Conservation (phyloP, 1,140 invertebrate genomes). For the Coptotermes formosanus region DNA sequence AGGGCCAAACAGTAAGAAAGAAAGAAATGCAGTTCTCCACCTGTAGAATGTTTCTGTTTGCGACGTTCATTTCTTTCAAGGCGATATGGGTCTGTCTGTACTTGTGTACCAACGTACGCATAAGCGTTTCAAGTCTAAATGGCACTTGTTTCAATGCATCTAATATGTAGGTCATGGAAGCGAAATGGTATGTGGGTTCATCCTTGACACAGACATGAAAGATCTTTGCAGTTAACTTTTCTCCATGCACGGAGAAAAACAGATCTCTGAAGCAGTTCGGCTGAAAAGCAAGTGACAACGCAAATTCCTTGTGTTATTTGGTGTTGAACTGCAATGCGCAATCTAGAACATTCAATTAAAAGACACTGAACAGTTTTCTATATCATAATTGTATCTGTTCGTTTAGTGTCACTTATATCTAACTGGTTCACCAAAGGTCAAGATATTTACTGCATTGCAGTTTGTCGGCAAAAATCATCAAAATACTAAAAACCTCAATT, state of each 20-base stretch:
- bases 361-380: not conserved
- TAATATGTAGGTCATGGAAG: not conserved
- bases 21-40: too few species aligned
- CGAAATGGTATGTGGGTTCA: not conserved
- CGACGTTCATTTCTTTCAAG: too few species aligned
- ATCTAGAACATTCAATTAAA: not conserved
- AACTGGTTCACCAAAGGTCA: not conserved
- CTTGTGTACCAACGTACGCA: not conserved
- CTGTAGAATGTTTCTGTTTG: too few species aligned
- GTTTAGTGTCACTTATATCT: not conserved
- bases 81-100: too few species aligned
- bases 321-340: not conserved
- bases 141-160: not conserved
- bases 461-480: not conserved
- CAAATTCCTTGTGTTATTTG: not conserved
- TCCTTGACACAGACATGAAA: not conserved
- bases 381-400: not conserved
- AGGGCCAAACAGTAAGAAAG: too few species aligned
- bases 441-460: not conserved
- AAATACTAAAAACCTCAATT: not conserved
- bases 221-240: not conserved
- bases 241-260: not conserved
- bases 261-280: not conserved
- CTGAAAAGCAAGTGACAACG: too few species aligned
- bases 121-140: not conserved